Evolutionary conservation across 2,797 vertebrate species (phyloP).

Genomic region (Ctenopoma multispine): DNA sequence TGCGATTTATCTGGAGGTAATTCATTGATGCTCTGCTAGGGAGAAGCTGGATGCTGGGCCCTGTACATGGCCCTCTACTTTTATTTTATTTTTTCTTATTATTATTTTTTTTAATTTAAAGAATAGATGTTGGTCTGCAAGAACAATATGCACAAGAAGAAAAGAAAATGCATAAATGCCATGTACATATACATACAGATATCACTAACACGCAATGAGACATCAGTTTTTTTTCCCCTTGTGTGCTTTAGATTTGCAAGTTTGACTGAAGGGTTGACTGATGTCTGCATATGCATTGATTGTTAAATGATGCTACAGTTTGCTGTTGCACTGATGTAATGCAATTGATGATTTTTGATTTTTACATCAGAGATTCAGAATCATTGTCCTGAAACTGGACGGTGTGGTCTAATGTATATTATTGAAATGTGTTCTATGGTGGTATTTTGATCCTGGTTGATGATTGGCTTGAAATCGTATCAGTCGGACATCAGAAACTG

Average conservation of each 20-base stretch:
- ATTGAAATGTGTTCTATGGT: slow-evolving; percentile 72
- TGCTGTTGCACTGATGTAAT: slow-evolving; percentile 75
- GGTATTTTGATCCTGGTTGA: slow-evolving; percentile 76
- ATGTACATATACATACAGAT: slow-evolving; percentile 87
- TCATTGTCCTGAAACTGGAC: slow-evolving; percentile 66
- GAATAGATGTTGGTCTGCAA: slow-evolving; percentile 83
- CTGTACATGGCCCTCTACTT: slow-evolving; percentile 71
- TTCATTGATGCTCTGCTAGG: slow-evolving; percentile 73
- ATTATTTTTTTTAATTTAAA: slow-evolving; percentile 67
- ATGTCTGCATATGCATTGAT: slow-evolving; percentile 80
- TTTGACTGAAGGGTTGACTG: slow-evolving; percentile 80
- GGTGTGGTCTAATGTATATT: slow-evolving; percentile 72
- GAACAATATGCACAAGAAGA: slow-evolving; percentile 87
- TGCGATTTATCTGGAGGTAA: slow-evolving; percentile 68
- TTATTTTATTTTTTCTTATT: no score
- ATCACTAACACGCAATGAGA: slow-evolving; percentile 86
- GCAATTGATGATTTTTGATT: slow-evolving; percentile 73
- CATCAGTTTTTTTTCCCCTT: slow-evolving; percentile 61
- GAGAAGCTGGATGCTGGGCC: slow-evolving; percentile 75
- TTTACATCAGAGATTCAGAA: slow-evolving; percentile 74
- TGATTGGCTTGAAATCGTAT: slow-evolving; percentile 66
- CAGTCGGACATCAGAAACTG: slow-evolving; percentile 66
- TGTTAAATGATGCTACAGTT: slow-evolving; percentile 77
- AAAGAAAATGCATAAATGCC: slow-evolving; percentile 86
- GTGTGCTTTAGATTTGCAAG: slow-evolving; percentile 76